These are phyloP conservation scores for Nymphalis c-album DNA, from an alignment of 2,888 invertebrate genomes.

Conservation along the genomic window DNA sequence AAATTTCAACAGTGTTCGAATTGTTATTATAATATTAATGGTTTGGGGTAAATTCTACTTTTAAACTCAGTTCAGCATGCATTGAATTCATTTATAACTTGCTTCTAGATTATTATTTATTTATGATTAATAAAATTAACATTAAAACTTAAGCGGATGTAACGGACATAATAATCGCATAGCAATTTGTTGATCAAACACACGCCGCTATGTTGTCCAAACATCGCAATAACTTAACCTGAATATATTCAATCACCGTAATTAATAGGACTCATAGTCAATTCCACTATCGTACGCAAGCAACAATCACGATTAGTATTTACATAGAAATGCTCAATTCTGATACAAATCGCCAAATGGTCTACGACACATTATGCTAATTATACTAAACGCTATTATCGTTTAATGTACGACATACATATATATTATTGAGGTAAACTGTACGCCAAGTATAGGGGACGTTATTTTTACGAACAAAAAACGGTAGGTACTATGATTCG, in stretches of 20 bases:
- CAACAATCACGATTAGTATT: constrained; percentile 48
- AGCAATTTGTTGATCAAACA: constrained; percentile 23
- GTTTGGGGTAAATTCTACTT: no score
- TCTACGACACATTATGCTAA: constrained; percentile 49
- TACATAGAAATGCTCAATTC: constrained; percentile 51
- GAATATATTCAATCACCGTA: constrained; percentile 37
- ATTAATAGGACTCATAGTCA: constrained; percentile 36
- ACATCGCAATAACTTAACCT: constrained; percentile 24
- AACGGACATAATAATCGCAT: constrained; percentile 9
- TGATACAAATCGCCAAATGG: constrained; percentile 52
- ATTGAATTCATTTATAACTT: no score
- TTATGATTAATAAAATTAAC: not conserved
- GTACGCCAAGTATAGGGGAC: no score
- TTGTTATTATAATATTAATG: no score
- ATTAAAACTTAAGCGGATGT: not conserved
- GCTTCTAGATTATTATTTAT: no score
- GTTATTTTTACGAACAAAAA: not conserved
- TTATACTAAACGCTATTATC: constrained; percentile 39
- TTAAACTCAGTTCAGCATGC: no score
- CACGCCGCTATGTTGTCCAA: constrained; percentile 24
- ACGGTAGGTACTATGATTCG: no score
- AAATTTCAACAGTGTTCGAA: no score
- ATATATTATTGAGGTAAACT: not conserved
- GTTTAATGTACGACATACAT: constrained; percentile 35
- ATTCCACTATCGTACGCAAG: constrained; percentile 32